Evolutionary conservation across 1,140 invertebrate genomes (phyloP), one percentile per base, ranked within the genome.

Genomic region (Gyrodactylus bullatarudis): DNA sequence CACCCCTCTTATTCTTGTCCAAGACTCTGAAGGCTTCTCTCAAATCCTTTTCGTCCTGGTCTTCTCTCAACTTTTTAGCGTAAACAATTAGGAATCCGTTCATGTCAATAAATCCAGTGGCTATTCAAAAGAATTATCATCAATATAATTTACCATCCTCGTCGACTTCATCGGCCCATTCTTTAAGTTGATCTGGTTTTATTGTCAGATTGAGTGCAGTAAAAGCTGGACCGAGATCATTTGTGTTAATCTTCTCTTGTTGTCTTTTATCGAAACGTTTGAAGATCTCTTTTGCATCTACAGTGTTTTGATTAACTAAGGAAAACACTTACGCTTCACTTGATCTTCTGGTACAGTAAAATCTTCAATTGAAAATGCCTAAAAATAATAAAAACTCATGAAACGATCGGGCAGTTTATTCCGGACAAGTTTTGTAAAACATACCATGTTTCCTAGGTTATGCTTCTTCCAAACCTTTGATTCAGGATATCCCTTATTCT

Each of bases 31-130:
- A 82, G 21, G 80, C 81, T 74, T 81, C 80, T 75, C 77, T 78
- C 72, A 82, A 74, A 76, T 82, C 81, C 75, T 78, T 77, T 75
- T 82, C 80, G 69, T 81, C 81, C 73, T 81, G 78, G 54, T 81
- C 80, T 69, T 80, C 78, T 68, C 77, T 78, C 24, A 80, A 75
- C 75, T 81, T 81, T 26, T 78, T 76, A 73, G 77, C 77, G 74
- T 79, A 80, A 68, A 81, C 75, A 26, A 75, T 75, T 68, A 78
- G 77, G 75, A 81, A 82, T 74, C 78, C 78, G 20, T 80, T 78
- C 21, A 23, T 20, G 26, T 73, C 68, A 69, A 73, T 73, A 21
- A 73, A 73, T 19, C 72, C 72, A 26, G 72, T 73, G 34, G 72
- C 72, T 73, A 26, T 1, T 20, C 1, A 73, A 23, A 34, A 23